These are phyloP conservation scores for Tympanoctomys barrerae DNA, from an alignment of 2,797 vertebrate species.

Conservation along the genomic window DNA sequence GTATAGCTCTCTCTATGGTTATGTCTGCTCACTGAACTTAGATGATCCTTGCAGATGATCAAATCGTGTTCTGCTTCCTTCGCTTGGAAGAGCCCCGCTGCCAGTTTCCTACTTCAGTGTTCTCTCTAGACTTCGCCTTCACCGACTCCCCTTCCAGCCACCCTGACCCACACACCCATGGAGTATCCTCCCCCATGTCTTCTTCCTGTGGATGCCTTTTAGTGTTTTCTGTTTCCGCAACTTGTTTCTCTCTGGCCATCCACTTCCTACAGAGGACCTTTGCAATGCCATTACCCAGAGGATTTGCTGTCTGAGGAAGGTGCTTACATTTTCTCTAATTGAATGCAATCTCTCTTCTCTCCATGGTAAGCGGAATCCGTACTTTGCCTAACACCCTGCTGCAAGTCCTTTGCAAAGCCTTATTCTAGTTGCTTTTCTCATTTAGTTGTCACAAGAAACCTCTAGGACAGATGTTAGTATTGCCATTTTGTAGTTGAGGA, in stretches of 20 bases:
- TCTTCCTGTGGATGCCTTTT: background rate
- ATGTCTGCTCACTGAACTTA: background rate
- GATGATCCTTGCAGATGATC: background rate
- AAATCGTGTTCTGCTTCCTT: background rate
- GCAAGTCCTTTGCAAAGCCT: background rate
- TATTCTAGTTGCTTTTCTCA: background rate
- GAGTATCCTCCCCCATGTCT: background rate
- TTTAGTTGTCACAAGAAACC: background rate
- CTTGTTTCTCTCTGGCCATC: background rate
- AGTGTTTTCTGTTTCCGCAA: background rate
- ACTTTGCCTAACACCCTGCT: background rate
- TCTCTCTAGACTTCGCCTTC: background rate
- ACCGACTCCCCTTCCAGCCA: background rate
- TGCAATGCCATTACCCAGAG: background rate
- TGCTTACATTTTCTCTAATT: background rate
- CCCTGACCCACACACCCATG: fast-evolving
- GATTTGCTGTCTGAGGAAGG: background rate
- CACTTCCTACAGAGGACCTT: background rate
- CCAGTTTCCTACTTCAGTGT: background rate
- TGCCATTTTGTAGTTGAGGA: background rate
- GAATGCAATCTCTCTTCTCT: background rate
- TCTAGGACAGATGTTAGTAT: background rate
- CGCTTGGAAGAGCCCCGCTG: background rate
- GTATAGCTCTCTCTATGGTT: background rate
- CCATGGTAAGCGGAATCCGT: background rate